Evolutionary conservation across 2,888 invertebrate species (phyloP), one percentile per base, ranked within the genome.

Genomic region (Cerastis rubricosa): DNA sequence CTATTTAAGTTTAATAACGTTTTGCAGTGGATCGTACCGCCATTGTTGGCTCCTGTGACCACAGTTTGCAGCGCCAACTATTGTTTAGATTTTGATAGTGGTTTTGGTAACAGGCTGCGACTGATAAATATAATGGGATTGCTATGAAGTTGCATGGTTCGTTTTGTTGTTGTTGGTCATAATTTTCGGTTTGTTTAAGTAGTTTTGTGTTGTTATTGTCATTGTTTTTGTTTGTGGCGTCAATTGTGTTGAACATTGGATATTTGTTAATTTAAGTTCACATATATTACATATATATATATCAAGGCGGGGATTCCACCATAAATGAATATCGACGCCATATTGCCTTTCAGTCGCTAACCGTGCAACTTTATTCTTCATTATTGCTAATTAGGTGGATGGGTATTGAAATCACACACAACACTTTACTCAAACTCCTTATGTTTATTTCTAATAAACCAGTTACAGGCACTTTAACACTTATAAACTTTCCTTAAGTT

Each of bases 1-100:
- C 92, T 94, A 94, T 96, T 95, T 95, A 93, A 95, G 91, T 95
- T 95, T 94, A 94, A 94, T 95, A 95, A 92, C 92, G 92, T 93
- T 92, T 92, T 90, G 88, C 87, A 85, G 82, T 71, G 88, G 87
- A 74, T 83, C 77, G 86, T 77, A 81, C 73, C 83, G 84, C 88
- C 81, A 88, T 90, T 89, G 90, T 89, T 54, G 73, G 71, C 64
- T 74, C 81, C 87, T 85, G 89, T 89, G 89, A 88, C 86, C 85
- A 82, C 85, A 84, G 81, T 78, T 80, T 88, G 87, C 86, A 85
- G 71, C 80, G 71, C 76, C 78, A 74, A 84, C 88, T 85, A 87
- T 89, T 88, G 89, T 88, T 90, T 90, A 88, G 86, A 83, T 78
- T 89, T 88, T 86, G 84, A 89, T 84, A 84, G 87, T 85, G 84